Conservation (phyloP, 2,797 vertebrate genomes). For the Choloepus didactylus region DNA sequence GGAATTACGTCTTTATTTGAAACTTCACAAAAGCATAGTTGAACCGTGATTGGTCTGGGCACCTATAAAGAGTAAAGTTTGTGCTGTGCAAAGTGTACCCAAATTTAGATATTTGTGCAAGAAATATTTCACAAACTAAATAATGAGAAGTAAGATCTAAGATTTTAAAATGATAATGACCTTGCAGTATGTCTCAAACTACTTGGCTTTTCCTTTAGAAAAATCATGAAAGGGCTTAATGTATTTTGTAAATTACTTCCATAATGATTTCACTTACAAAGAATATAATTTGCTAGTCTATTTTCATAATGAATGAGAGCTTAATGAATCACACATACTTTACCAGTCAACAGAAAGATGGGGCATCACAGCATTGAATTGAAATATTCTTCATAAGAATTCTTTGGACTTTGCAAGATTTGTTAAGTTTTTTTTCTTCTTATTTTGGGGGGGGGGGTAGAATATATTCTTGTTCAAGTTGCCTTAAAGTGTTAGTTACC, state of each 20-base stretch:
- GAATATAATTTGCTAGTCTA: constrained; percentile 88
- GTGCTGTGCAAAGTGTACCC: constrained; percentile 61
- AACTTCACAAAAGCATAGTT: constrained; percentile 61
- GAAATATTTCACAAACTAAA: constrained; percentile 77
- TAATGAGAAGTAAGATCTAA: constrained; percentile 82
- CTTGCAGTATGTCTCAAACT: constrained; percentile 85
- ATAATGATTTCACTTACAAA: constrained; percentile 89
- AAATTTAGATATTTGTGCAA: constrained; percentile 75
- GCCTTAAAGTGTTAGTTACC: constrained; percentile 61
- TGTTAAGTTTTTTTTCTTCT: constrained; percentile 32
- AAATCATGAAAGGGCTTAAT: constrained; percentile 87
- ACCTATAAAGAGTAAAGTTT: constrained; percentile 60
- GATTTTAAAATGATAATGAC: constrained; percentile 85
- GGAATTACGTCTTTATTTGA: constrained; percentile 73
- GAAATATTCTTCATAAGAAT: constrained; percentile 81
- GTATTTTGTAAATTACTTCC: constrained; percentile 89
- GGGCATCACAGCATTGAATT: constrained; percentile 74
- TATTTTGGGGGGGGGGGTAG: neutral
- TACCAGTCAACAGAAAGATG: constrained; percentile 84
- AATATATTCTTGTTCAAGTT: constrained; percentile 57
- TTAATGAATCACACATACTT: constrained; percentile 85
- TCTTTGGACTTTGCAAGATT: constrained; percentile 74
- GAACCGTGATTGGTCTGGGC: constrained; percentile 71
- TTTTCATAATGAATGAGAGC: constrained; percentile 88
- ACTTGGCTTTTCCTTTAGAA: constrained; percentile 85